Percentiles rank a stretch among this genome's conserved stretches.
phyloP scores from a whole-genome alignment of 1,140 invertebrate genomes.

The Drosophila kurseongensis region DNA sequence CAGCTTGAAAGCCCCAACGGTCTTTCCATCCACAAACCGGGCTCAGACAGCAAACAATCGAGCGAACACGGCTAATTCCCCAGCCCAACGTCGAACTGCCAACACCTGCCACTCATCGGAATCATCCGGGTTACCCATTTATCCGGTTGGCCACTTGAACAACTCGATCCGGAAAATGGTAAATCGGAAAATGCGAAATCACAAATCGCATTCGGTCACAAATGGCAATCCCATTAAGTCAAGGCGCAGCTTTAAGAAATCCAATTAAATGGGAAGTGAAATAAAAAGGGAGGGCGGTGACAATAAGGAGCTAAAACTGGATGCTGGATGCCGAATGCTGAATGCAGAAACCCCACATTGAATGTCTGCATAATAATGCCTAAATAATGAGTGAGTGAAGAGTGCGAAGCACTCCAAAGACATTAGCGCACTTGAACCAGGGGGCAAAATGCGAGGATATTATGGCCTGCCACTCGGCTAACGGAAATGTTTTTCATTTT shows the following conservation, averaged over 20 bases:
- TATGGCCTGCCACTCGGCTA: slow-evolving; percentile 71
- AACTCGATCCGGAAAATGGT: not conserved
- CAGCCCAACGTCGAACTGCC: slow-evolving; percentile 25
- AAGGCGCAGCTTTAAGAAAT: slow-evolving; percentile 79
- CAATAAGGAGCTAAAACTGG: slow-evolving; percentile 3
- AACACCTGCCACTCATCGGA: slow-evolving; percentile 56
- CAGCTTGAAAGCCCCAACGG: not conserved
- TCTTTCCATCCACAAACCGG: not conserved
- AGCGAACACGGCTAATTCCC: slow-evolving; percentile 45
- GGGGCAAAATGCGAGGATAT: slow-evolving; percentile 65
- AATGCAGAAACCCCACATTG: slow-evolving; percentile 43
- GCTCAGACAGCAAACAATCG: slow-evolving; percentile 18
- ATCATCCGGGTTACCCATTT: slow-evolving; percentile 25
- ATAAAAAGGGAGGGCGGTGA: slow-evolving; percentile 6
- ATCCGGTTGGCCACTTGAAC: slow-evolving; percentile 12
- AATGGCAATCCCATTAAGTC: slow-evolving; percentile 72
- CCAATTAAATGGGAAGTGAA: slow-evolving; percentile 63
- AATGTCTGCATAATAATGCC: slow-evolving; percentile 71
- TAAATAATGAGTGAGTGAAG: slow-evolving; percentile 67
- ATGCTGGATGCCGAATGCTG: slow-evolving; percentile 2
- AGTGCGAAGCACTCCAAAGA: slow-evolving; percentile 80
- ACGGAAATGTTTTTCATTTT: slow-evolving; percentile 74
- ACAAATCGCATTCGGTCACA: slow-evolving; percentile 54
- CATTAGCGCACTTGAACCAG: slow-evolving; percentile 76
- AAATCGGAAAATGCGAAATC: slow-evolving; percentile 11